Evolutionary conservation across 2,888 invertebrate species (phyloP).

Genomic region (Drosophila gaucha): DNA sequence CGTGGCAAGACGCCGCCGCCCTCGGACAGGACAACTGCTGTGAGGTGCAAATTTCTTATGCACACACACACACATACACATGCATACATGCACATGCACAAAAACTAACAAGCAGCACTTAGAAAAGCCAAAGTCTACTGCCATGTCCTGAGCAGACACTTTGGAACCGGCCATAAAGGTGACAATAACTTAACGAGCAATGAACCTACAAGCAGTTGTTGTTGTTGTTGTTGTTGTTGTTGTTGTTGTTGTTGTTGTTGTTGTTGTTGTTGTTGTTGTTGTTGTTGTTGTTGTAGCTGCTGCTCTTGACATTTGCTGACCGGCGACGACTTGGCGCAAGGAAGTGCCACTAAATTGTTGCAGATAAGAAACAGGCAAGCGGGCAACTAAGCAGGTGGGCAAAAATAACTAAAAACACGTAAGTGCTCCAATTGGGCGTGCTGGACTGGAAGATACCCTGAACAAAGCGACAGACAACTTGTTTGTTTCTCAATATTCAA

Average conservation of each 20-base stretch:
- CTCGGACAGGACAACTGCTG: slow-evolving; percentile 41
- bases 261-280: slow-evolving; percentile 18
- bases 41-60: slow-evolving; percentile 63
- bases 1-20: slow-evolving; percentile 29
- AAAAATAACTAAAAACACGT: slow-evolving; percentile 17
- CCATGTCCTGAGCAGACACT: slow-evolving; percentile 71
- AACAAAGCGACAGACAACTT: too few species aligned
- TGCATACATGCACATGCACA: slow-evolving; percentile 4
- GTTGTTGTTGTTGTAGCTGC: slow-evolving; percentile 29
- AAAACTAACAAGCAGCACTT: slow-evolving; percentile 60
- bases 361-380: slow-evolving; percentile 57
- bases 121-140: slow-evolving; percentile 72
- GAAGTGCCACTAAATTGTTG: slow-evolving; percentile 79
- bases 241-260: slow-evolving; percentile 19
- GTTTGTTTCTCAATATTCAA: too few species aligned
- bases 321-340: slow-evolving; percentile 70
- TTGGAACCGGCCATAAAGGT: slow-evolving; percentile 72
- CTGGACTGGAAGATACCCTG: too few species aligned
- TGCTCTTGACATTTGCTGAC: slow-evolving; percentile 59
- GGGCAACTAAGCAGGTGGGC: slow-evolving; percentile 3
- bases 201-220: slow-evolving; percentile 72
- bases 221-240: slow-evolving; percentile 24
- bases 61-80: slow-evolving; percentile 37
- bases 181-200: slow-evolving; percentile 83
- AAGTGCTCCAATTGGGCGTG: too few species aligned